A percentile compares a stretch with the other conserved stretches of the same genome.
These are phyloP conservation scores for Aspidiotus destructor DNA, from an alignment of 2,888 invertebrate genomes.

Conservation along the genomic window DNA sequence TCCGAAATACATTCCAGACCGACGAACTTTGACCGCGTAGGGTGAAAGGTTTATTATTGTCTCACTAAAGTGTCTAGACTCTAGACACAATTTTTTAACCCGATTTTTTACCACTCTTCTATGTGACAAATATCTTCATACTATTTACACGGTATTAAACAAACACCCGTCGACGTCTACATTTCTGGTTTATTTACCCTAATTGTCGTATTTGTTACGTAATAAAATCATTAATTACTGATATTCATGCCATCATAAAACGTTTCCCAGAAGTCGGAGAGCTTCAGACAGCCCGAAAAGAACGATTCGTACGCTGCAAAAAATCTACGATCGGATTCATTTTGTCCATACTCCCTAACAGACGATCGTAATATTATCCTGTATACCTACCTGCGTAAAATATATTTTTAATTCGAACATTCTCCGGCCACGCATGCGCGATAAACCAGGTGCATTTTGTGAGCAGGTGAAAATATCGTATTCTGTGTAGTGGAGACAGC, in stretches of 20 bases:
- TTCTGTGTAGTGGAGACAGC: neutral
- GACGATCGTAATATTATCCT: neutral
- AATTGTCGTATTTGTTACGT: neutral
- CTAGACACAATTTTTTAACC: too few relatives aligned
- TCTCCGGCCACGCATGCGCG: slow-evolving; percentile 10
- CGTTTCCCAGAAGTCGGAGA: neutral
- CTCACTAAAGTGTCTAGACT: too few relatives aligned
- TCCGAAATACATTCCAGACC: too few relatives aligned
- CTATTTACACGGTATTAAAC: neutral
- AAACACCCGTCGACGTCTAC: neutral
- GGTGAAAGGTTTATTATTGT: too few relatives aligned
- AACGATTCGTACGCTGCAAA: neutral
- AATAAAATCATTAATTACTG: neutral
- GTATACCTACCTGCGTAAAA: too few relatives aligned
- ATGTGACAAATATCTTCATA: too few relatives aligned
- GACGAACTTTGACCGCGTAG: too few relatives aligned
- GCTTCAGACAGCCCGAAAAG: neutral
- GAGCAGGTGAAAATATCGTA: slow-evolving; percentile 9
- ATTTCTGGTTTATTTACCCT: neutral
- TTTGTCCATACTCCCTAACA: neutral
- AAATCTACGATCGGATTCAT: neutral
- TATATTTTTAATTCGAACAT: neutral
- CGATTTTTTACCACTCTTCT: too few relatives aligned
- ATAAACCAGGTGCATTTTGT: slow-evolving; percentile 8
- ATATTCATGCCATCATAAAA: neutral